These are phyloP conservation scores for Pegoplata infirma DNA, from an alignment of 2,888 invertebrate species.

Conservation along the genomic window DNA sequence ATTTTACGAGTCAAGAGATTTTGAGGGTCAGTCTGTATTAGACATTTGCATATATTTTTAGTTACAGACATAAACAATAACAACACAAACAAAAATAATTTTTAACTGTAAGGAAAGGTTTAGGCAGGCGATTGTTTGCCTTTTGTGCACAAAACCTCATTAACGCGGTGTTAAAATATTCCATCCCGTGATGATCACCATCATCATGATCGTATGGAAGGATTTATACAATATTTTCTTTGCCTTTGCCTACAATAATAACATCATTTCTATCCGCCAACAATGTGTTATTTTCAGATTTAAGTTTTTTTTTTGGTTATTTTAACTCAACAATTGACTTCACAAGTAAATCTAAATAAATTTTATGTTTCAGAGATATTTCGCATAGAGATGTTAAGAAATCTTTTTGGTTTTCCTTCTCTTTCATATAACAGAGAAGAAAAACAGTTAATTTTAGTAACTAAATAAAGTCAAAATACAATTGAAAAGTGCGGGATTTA, in stretches of 20 bases:
- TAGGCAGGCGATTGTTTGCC: constrained; percentile 14
- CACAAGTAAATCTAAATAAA: constrained; percentile 24
- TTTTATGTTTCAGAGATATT: background rate
- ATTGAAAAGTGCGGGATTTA: too few species aligned
- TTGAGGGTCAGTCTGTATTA: constrained; percentile 11
- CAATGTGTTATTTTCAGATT: background rate
- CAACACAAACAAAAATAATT: background rate
- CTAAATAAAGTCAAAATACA: too few species aligned
- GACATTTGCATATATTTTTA: constrained; percentile 35
- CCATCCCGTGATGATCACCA: too few species aligned
- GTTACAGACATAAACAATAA: background rate
- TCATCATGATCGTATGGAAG: constrained; percentile 15
- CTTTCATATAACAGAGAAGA: too few species aligned
- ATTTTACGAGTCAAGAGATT: constrained; percentile 36
- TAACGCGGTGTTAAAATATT: constrained; percentile 35
- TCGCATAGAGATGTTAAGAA: constrained; percentile 20
- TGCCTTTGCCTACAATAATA: background rate
- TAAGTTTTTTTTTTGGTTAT: background rate
- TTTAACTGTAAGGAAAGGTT: background rate
- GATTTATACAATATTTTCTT: constrained; percentile 10
- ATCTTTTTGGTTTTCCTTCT: background rate
- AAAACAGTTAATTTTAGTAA: too few species aligned
- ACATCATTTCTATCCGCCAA: background rate
- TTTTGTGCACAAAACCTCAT: constrained; percentile 30
- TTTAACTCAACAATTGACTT: constrained; percentile 26